A percentile compares a stretch with the other conserved stretches of the same genome.
Conservation (phyloP, 2,888 invertebrate genomes). For the Linyphia triangularis region DNA sequence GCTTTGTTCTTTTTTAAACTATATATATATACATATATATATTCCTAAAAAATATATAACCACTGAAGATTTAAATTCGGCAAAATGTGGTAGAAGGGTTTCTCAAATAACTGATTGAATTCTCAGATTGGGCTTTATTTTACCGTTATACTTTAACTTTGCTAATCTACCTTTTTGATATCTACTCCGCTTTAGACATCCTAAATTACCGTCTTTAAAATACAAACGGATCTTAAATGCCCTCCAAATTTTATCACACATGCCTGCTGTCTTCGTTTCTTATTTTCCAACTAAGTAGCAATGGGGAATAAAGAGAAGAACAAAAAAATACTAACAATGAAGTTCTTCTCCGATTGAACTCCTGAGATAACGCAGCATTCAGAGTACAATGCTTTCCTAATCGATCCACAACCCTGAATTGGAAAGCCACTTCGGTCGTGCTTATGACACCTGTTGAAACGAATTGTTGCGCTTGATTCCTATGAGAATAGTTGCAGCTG, state of each 20-base stretch:
- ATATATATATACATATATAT: no score
- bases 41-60: no score
- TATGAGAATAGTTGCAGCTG: slow-evolving; percentile 40
- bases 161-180: background rate
- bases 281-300: slow-evolving; percentile 42
- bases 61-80: no score
- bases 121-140: no score
- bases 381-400: background rate
- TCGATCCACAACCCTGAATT: background rate
- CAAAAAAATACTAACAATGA: slow-evolving; percentile 20
- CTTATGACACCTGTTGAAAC: background rate
- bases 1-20: no score
- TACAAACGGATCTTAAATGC: background rate
- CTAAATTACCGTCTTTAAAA: background rate
- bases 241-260: slow-evolving; percentile 29
- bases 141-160: background rate
- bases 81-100: no score
- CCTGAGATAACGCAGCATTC: slow-evolving; percentile 6
- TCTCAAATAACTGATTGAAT: no score
- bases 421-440: slow-evolving; percentile 5
- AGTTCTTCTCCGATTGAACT: slow-evolving; percentile 35
- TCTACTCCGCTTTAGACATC: background rate
- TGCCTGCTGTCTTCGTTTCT: slow-evolving; percentile 7
- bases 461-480: slow-evolving; percentile 5
- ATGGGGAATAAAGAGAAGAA: background rate